These are phyloP conservation scores for Poeciliopsis retropinna DNA, from an alignment of 2,113 vertebrate species.

Conservation along the genomic window DNA sequence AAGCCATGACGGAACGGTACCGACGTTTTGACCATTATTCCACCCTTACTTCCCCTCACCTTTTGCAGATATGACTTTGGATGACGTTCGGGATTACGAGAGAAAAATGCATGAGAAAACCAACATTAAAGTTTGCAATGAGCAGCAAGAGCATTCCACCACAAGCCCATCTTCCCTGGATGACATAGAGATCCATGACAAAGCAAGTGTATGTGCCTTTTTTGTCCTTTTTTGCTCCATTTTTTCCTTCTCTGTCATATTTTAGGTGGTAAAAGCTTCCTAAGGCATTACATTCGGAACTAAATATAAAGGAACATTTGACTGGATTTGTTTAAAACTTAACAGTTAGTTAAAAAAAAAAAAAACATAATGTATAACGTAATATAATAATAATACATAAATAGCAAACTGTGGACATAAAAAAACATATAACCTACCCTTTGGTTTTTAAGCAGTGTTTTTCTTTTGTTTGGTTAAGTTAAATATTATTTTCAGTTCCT, in stretches of 20 bases:
- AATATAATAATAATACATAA: too few species aligned
- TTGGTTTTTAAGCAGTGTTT: background rate
- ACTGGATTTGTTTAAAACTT: background rate
- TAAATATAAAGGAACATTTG: background rate
- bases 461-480: background rate
- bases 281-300: background rate
- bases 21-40: constrained; percentile 79
- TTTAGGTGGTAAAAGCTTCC: constrained; percentile 26
- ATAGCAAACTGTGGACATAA: background rate
- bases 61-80: constrained; percentile 99
- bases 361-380: too few species aligned
- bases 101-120: constrained; percentile 99
- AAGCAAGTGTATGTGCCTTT: constrained; percentile 91
- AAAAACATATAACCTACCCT: background rate
- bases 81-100: constrained; percentile 98
- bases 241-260: constrained; percentile 21
- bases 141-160: constrained; percentile 82
- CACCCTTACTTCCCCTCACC: constrained; percentile 62
- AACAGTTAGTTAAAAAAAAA: too few species aligned
- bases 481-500: too few species aligned
- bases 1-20: constrained; percentile 78
- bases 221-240: constrained; percentile 45
- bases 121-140: constrained; percentile 99
- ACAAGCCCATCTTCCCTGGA: constrained; percentile 91
- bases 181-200: constrained; percentile 94